These are phyloP conservation scores for human DNA, from an alignment of 2,113 vertebrate species.

Conservation along the genomic window DNA sequence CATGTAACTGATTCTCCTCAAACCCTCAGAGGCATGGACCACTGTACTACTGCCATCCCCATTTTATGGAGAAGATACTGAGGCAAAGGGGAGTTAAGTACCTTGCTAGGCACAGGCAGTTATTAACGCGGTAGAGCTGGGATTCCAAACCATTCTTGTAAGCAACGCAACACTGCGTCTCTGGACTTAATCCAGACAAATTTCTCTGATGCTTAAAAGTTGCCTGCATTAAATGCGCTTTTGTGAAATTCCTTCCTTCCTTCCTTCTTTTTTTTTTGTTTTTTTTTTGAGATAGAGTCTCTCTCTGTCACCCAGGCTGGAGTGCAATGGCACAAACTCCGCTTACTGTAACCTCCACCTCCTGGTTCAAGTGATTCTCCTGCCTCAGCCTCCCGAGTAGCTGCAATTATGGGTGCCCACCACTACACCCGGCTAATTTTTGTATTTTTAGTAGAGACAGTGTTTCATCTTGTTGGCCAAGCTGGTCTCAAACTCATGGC, in stretches of 20 bases:
- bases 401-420: no score
- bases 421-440: no score
- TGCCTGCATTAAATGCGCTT: background rate
- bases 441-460: no score
- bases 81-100: background rate
- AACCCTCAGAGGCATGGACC: background rate
- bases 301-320: no score
- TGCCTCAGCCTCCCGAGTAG: no score
- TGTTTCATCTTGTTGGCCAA: no score
- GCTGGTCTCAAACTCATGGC: no score
- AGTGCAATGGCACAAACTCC: no score
- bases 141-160: background rate
- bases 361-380: no score
- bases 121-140: background rate
- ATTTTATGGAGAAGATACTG: background rate
- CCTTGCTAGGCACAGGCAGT: background rate
- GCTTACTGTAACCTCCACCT: no score
- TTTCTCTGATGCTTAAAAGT: background rate
- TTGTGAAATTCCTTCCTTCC: background rate
- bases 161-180: background rate
- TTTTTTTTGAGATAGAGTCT: no score
- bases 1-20: background rate
- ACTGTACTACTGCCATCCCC: no score
- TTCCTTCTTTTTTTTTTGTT: fast-evolving
- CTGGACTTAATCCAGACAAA: background rate